A percentile compares a stretch with the other conserved stretches of the same genome.
phyloP scores from a whole-genome alignment of 2,797 vertebrate genomes.

The Chrosomus eos region DNA sequence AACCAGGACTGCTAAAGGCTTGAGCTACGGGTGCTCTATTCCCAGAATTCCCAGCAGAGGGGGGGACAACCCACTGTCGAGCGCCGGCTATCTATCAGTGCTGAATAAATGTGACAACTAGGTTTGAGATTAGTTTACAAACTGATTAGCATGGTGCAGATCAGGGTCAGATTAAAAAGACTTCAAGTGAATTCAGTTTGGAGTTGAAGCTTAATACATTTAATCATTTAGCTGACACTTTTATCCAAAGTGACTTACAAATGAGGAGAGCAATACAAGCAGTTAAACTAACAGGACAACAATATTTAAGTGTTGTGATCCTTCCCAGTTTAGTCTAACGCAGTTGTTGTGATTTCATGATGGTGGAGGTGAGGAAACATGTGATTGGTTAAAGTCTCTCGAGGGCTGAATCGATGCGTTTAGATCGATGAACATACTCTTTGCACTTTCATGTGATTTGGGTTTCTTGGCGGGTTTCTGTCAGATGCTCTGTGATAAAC shows the following conservation, averaged over 20 bases:
- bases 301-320: too few species aligned
- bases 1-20: slow-evolving; percentile 39
- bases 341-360: not conserved
- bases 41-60: slow-evolving; percentile 24
- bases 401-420: not conserved
- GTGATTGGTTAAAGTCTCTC: not conserved
- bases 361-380: not conserved
- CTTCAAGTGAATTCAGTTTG: not conserved
- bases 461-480: slow-evolving; percentile 24
- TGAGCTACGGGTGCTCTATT: slow-evolving; percentile 33
- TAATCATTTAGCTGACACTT: too few species aligned
- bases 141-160: not conserved
- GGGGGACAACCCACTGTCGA: not conserved
- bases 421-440: not conserved
- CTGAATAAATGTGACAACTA: slow-evolving; percentile 6
- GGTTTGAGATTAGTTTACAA: not conserved
- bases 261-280: too few species aligned
- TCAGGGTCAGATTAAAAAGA: not conserved
- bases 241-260: too few species aligned
- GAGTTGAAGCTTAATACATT: not conserved
- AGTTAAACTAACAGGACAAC: too few species aligned
- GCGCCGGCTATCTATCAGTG: slow-evolving; percentile 5
- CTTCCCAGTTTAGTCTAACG: too few species aligned
- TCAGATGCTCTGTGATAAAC: not conserved
- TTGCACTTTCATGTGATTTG: slow-evolving; percentile 3